These are phyloP conservation scores for Euleptes europaea DNA, from an alignment of 2,113 vertebrate genomes.

Conservation along the genomic window DNA sequence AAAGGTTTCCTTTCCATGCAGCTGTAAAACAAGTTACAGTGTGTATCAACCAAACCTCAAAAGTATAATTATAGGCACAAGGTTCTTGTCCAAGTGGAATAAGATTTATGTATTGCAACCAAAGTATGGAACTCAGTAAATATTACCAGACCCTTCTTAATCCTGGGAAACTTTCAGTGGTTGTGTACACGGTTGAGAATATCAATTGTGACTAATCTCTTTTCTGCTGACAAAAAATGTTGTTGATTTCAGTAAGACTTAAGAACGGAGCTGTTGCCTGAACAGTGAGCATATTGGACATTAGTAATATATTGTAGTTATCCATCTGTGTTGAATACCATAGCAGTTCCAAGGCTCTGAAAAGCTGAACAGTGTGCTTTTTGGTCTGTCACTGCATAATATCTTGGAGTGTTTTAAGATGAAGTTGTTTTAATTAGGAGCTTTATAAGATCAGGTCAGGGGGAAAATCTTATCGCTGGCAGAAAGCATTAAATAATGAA, in stretches of 20 bases:
- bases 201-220: neutral
- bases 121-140: neutral
- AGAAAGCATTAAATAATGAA: conserved; percentile 26
- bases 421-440: conserved; percentile 17
- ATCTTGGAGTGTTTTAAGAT: neutral
- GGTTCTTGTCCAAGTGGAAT: neutral
- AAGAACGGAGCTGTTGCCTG: neutral
- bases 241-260: neutral
- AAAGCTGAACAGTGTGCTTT: neutral
- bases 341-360: neutral
- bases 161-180: neutral
- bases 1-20: neutral
- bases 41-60: neutral
- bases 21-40: neutral
- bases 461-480: conserved; percentile 16
- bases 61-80: neutral
- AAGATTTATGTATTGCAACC: neutral
- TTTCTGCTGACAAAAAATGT: neutral
- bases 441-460: conserved; percentile 7
- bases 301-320: neutral
- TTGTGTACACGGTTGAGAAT: neutral
- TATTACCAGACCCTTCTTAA: neutral
- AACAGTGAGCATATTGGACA: neutral
- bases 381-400: neutral
- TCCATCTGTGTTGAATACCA: neutral